Percentiles rank a stretch among this genome's conserved stretches.
These are phyloP conservation scores for Chymomyza fuscimana DNA, from an alignment of 2,888 invertebrate genomes.

Conservation along the genomic window DNA sequence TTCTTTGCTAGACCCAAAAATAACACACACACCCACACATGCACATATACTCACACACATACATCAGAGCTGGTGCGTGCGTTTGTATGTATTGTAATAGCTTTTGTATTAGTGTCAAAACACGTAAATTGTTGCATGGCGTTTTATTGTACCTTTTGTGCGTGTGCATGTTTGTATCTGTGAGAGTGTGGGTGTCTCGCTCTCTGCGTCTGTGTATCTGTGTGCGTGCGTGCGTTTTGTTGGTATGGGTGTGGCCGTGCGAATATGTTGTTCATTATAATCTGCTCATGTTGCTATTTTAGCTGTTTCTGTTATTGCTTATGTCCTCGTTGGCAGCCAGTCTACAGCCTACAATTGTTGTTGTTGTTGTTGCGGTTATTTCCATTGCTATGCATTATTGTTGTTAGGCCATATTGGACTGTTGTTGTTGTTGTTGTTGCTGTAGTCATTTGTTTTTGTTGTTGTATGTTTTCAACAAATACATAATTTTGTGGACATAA, in stretches of 20 bases:
- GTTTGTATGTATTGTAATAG: conserved; percentile 62
- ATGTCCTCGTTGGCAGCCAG: neutral
- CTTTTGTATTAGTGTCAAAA: conserved; percentile 73
- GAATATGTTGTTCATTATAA: conserved; percentile 74
- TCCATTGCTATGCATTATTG: conserved; percentile 68
- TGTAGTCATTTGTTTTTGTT: conserved; percentile 20
- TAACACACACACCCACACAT: neutral
- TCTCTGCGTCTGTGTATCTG: neutral
- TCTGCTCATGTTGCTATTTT: conserved; percentile 72
- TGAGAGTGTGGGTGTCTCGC: conserved; percentile 2
- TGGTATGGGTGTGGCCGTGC: conserved; percentile 64
- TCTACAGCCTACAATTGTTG: conserved; percentile 16
- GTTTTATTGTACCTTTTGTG: conserved; percentile 51
- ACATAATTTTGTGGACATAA: conserved; percentile 74
- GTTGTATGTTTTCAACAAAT: conserved; percentile 71
- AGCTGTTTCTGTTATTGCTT: conserved; percentile 45
- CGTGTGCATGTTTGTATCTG: conserved; percentile 39
- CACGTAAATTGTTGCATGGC: conserved; percentile 71
- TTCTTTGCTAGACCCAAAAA: conserved; percentile 29
- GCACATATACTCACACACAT: neutral
- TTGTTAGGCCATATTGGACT: conserved; percentile 59
- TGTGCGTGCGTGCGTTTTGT: conserved; percentile 26
- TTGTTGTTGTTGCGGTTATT: conserved; percentile 63
- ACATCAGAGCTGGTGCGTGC: conserved; percentile 43
- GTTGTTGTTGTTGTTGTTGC: conserved; percentile 37